Conservation (phyloP, 2,113 vertebrate species). For the Syrmaticus mikado region DNA sequence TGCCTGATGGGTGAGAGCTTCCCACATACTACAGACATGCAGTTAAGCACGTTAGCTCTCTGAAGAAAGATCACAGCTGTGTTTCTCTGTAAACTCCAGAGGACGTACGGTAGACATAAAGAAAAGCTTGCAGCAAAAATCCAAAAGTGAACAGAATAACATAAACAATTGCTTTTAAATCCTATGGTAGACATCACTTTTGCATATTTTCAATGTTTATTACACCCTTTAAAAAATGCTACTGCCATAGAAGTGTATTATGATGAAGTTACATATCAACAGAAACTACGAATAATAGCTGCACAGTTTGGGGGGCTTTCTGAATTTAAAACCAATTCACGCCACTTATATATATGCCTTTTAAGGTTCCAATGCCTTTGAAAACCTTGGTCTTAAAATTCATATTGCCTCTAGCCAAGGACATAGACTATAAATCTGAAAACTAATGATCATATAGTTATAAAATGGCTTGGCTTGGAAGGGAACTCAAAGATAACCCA, state of each 20-base stretch:
- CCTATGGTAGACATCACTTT: slow-evolving; percentile 27
- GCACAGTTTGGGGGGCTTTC: not conserved
- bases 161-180: slow-evolving; percentile 53
- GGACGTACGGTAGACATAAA: not conserved
- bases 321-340: not conserved
- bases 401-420: not conserved
- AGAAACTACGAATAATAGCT: slow-evolving; percentile 47
- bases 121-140: slow-evolving; percentile 23
- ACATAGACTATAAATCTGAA: not conserved
- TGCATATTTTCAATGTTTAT: slow-evolving; percentile 57
- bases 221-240: slow-evolving; percentile 39
- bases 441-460: not conserved
- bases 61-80: not conserved
- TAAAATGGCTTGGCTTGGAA: too few species aligned
- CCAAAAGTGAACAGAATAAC: not conserved
- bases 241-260: slow-evolving; percentile 27
- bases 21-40: not conserved
- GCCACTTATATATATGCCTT: not conserved
- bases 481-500: too few species aligned
- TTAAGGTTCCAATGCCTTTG: not conserved
- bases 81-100: not conserved
- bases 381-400: slow-evolving; percentile 41
- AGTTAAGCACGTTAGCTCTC: not conserved
- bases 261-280: slow-evolving; percentile 16
- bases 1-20: not conserved